Conservation (phyloP, 2,888 invertebrate species). For the Cephus pygmeus region DNA sequence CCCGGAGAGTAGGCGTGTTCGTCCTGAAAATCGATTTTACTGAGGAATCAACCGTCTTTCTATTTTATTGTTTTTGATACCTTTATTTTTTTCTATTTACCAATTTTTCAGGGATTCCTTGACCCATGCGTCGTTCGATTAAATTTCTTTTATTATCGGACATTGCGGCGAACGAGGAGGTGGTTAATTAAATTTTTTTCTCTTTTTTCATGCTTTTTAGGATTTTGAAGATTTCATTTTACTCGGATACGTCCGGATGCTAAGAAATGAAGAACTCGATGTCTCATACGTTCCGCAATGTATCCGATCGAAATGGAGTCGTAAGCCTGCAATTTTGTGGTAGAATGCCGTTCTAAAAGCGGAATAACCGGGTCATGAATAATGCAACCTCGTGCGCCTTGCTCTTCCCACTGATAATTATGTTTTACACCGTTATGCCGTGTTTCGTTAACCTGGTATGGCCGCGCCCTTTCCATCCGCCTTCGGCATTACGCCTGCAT, state of each 20-base stretch:
- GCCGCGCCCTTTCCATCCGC: slow-evolving; percentile 46
- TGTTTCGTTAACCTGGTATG: slow-evolving; percentile 57
- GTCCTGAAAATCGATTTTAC: background rate
- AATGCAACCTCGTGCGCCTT: slow-evolving; percentile 57
- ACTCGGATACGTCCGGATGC: background rate
- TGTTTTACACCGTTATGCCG: slow-evolving; percentile 61
- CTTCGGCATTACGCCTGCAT: slow-evolving; percentile 52
- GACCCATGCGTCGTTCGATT: background rate
- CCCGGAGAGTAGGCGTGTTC: background rate
- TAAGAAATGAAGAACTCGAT: background rate
- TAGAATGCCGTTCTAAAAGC: slow-evolving; percentile 47
- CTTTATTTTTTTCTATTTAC: background rate
- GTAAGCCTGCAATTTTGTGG: slow-evolving; percentile 46
- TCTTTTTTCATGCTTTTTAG: background rate
- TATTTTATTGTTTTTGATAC: background rate
- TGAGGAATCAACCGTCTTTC: background rate
- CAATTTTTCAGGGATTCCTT: background rate
- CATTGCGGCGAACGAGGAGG: no score
- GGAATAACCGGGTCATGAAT: slow-evolving; percentile 55
- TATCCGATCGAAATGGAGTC: slow-evolving; percentile 41
- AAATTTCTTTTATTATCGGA: no score
- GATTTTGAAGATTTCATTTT: background rate
- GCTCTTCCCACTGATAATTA: slow-evolving; percentile 58
- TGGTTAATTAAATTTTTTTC: background rate
- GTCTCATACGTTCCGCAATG: background rate